Base-by-base conservation (phyloP, 2,113 vertebrate species). In the Macquaria australasica region DNA sequence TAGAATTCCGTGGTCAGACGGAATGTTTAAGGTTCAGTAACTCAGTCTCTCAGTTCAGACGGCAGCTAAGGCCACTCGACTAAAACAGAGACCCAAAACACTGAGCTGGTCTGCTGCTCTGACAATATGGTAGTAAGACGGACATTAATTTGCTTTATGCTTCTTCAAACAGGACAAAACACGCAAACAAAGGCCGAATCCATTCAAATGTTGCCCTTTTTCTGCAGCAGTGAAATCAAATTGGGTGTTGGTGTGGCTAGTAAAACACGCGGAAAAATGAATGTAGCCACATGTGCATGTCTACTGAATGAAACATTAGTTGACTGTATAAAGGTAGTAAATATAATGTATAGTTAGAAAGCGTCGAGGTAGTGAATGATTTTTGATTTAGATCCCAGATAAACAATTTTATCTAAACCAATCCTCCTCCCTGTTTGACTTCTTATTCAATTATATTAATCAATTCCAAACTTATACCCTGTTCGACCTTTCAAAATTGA, bases 21-120 rank as follows among this genome's bases (percentile, higher is more conserved):
- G 92, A 94, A 94, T 93, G 88, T 91, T 88, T 90, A 84, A 84
- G 71, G 82, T 90, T 93, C 86, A 90, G 84, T 79, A 76, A 76
- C 81, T 87, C 74, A 69, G 72, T 60, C 23, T 73, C 53, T 82
- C 39, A 67, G 76, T 76, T 62, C 68, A 72, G 43, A 82, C 86
- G 55, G 79, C 75, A 39, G 63, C 34, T 85, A 16, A 77, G 79
- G 88, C 15, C 82, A 70, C 70, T 73, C 37, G 1, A 63, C 63
- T 31, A 7, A 55, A 79, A 48, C 16, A 1, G 20, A 16, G 7
- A 37, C 20, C 56, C 70, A 53, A 79, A 76, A 77, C 69, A 67
- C 25, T 18, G 72, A 71, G 53, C 37, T 28, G 3, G 28, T 28
- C 39, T 41, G 50, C 48, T 28, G 39, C 28, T 11, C 37, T 66